A percentile compares a stretch with the other conserved stretches of the same genome.
Conservation (phyloP, 2,113 vertebrate species). For the Anguilla japonica region DNA sequence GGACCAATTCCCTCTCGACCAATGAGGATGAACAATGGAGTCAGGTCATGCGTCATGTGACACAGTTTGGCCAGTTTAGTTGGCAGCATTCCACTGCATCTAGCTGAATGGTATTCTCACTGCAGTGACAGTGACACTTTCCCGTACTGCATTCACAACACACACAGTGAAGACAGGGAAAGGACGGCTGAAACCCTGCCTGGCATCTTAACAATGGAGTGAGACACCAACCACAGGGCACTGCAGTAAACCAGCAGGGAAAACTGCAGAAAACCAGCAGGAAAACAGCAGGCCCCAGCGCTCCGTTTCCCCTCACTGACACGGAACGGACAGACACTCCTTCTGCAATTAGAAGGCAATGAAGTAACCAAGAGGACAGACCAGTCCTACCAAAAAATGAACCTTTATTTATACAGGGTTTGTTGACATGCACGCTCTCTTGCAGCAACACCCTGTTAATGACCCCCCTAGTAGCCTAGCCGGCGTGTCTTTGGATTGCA, state of each 20-base stretch:
- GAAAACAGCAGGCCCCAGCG: neutral
- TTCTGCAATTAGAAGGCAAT: neutral
- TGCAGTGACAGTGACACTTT: neutral
- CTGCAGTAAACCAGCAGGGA: neutral
- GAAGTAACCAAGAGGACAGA: neutral
- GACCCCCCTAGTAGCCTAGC: no score
- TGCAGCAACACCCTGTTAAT: no score
- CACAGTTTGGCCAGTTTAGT: neutral
- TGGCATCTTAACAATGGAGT: neutral
- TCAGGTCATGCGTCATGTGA: neutral
- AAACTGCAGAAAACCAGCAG: neutral
- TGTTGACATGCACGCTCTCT: no score
- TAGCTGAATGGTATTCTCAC: neutral
- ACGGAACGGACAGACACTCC: neutral
- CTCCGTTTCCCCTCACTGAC: neutral
- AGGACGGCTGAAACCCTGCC: neutral
- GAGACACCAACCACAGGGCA: neutral
- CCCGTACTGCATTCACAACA: neutral
- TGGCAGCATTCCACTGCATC: neutral
- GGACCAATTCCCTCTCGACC: neutral
- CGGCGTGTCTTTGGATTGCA: no score
- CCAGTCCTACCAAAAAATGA: neutral
- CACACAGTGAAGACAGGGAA: neutral
- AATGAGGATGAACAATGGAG: neutral
- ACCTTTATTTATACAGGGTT: no score